Base-by-base conservation (phyloP, 2,113 vertebrate genomes). In the Clupea harengus region DNA sequence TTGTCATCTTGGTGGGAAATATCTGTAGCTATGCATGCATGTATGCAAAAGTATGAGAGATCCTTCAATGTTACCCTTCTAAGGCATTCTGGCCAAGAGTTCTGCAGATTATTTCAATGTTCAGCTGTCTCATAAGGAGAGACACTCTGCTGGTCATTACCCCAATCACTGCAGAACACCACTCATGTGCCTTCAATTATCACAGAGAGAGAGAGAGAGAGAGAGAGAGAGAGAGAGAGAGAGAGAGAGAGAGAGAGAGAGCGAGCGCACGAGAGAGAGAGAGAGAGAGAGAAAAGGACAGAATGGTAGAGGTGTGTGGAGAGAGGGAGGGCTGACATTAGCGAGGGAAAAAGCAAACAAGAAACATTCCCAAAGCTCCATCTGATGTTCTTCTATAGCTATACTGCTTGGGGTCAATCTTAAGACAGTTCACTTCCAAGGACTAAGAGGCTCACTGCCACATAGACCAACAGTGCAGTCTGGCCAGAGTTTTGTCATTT, bases 101-200 rank as follows among this genome's bases (percentile, higher is more conserved):
- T 54, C 47, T 86, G 89, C 83, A 88, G 90, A 92, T 91, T 86
- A 93, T 91, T 93, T 91, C 81, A 91, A 91, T 93, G 90, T 67
- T 89, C 75, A 88, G 85, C 80, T 60, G 32, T 83, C 83, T 46
- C 88, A 92, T 93, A 92, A 94, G 88, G 85, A 85, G 57, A 54
- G 78, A 90, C 93, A 88, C 25, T 86, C 86, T 83, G 89, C 6
- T 85, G 83, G 88, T 89, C 89, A 92, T 94, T 93, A 93, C 44
- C 82, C 45, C 83, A 78, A 84, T 60, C 64, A 54, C 84, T 72
- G 46, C 85, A 91, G 82, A 10, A n/a, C 72, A 81, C 22, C 54
- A 46, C 87, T 89, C 92, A 94, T 86, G 90, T 90, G 87, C 91
- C 81, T 88, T 86, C 85, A 25, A 91, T 94, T 92, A 93, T 75